A percentile compares a stretch with the other conserved stretches of the same genome.
These are phyloP conservation scores for Pandemis heparana DNA, from an alignment of 2,888 invertebrate species.

Conservation along the genomic window DNA sequence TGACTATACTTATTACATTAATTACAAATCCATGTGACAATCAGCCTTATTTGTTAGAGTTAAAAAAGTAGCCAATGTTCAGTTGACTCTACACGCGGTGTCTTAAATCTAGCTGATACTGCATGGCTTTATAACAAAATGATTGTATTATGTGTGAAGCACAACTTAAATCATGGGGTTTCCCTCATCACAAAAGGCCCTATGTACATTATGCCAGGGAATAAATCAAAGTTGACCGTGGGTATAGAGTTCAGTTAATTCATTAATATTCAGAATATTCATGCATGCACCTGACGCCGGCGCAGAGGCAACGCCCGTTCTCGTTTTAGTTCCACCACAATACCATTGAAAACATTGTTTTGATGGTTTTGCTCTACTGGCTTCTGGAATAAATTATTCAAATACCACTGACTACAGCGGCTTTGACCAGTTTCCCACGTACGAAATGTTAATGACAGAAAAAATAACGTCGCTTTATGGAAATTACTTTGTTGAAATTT, in stretches of 20 bases:
- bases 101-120: neutral
- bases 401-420: conserved; percentile 51
- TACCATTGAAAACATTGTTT: conserved; percentile 60
- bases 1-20: no score
- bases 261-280: conserved; percentile 68
- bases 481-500: neutral
- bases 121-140: neutral
- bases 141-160: neutral
- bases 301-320: conserved; percentile 53
- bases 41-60: no score
- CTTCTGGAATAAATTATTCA: conserved; percentile 68
- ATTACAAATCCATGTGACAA: no score
- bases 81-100: no score
- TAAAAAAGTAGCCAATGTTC: no score
- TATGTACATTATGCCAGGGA: neutral
- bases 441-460: conserved; percentile 19
- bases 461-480: conserved; percentile 17
- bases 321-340: conserved; percentile 57
- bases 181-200: neutral
- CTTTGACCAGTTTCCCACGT: conserved; percentile 59
- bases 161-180: neutral
- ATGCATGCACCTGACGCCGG: conserved; percentile 68
- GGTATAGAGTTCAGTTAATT: conserved; percentile 40
- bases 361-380: conserved; percentile 74
- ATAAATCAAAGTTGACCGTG: neutral